These are phyloP conservation scores for Galagoides demidoff DNA, from an alignment of 2,797 vertebrate species.

Conservation along the genomic window DNA sequence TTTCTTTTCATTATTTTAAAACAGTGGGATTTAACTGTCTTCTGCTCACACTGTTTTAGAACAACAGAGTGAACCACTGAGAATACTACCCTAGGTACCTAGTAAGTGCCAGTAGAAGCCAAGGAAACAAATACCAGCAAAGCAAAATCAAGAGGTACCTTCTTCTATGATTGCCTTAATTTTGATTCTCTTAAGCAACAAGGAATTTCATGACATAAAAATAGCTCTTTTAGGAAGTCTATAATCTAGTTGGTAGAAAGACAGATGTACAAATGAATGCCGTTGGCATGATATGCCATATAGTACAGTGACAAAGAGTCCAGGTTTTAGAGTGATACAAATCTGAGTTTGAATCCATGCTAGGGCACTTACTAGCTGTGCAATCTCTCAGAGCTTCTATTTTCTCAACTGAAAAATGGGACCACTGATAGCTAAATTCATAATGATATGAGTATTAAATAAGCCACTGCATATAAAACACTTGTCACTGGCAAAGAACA, in stretches of 20 bases:
- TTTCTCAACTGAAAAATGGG: not conserved
- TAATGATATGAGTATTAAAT: slow-evolving; percentile 4
- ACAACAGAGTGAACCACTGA: not conserved
- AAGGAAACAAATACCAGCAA: not conserved
- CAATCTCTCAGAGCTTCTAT: not conserved
- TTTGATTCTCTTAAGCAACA: not conserved
- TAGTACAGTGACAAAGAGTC: not conserved
- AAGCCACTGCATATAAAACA: not conserved
- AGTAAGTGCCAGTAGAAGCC: not conserved
- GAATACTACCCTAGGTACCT: not conserved
- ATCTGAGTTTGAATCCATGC: slow-evolving; percentile 10
- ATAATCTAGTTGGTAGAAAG: not conserved
- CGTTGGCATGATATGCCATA: not conserved
- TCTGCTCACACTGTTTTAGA: not conserved
- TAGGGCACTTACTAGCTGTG: not conserved
- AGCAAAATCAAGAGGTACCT: not conserved
- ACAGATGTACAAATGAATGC: not conserved
- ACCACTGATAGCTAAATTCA: not conserved
- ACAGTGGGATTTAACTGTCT: not conserved
- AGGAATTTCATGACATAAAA: not conserved
- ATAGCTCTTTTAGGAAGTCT: not conserved
- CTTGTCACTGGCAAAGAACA: not conserved
- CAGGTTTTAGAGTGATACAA: not conserved
- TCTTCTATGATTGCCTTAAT: not conserved
- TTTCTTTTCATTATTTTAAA: not conserved